Evolutionary conservation across 1,140 invertebrate genomes (phyloP).

Genomic region (Battus philenor): DNA sequence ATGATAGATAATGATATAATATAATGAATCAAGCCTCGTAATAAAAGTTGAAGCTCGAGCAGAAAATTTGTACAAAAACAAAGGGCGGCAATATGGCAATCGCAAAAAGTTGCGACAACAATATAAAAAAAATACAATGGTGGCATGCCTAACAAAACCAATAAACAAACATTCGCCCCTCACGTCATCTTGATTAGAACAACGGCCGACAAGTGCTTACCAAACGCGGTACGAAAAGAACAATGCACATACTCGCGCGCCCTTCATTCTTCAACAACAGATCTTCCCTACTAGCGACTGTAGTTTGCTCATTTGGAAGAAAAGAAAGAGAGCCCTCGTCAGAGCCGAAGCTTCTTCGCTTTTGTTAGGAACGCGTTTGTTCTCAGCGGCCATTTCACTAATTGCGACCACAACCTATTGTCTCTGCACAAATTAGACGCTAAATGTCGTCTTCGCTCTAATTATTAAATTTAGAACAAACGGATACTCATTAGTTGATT

Average conservation of each 20-base stretch:
- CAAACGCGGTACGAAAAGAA: constrained; percentile 55
- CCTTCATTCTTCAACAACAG: constrained; percentile 66
- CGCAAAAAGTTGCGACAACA: not conserved
- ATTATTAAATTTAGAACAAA: constrained; percentile 33
- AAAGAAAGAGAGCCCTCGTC: constrained; percentile 62
- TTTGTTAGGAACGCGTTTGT: constrained; percentile 67
- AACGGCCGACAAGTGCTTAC: constrained; percentile 59
- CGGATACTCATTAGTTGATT: constrained; percentile 10
- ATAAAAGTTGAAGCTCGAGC: not conserved
- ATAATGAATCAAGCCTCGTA: too few relatives aligned
- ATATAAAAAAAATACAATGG: constrained; percentile 11
- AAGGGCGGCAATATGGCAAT: constrained; percentile 4
- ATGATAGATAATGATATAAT: too few relatives aligned
- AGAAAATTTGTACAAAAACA: not conserved
- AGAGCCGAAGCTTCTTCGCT: constrained; percentile 48
- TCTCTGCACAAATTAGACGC: constrained; percentile 56
- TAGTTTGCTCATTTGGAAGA: constrained; percentile 75
- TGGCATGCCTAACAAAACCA: constrained; percentile 20
- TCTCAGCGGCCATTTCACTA: constrained; percentile 71
- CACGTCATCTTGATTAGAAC: constrained; percentile 63
- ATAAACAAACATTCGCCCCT: constrained; percentile 30
- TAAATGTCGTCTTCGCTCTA: constrained; percentile 43
- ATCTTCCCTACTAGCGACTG: constrained; percentile 59
- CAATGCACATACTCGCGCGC: constrained; percentile 57
- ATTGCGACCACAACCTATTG: constrained; percentile 69